These are phyloP conservation scores for Shargacucullia verbasci DNA, from an alignment of 2,888 invertebrate species.

Conservation along the genomic window DNA sequence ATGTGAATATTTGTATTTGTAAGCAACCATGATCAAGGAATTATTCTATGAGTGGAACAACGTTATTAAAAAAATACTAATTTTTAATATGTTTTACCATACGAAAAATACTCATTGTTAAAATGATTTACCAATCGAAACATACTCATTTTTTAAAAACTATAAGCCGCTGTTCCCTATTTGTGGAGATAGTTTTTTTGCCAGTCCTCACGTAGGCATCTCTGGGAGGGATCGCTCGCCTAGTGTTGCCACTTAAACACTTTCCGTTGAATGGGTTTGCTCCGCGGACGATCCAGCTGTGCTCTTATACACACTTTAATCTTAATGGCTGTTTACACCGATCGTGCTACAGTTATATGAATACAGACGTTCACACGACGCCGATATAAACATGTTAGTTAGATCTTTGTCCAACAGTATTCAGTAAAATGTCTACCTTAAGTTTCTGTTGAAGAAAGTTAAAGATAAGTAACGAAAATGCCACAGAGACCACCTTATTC, in stretches of 20 bases:
- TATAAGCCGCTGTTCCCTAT: background rate
- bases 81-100: no score
- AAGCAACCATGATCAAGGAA: no score
- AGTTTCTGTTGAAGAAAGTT: conserved; percentile 5
- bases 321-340: conserved; percentile 59
- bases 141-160: no score
- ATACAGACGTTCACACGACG: conserved; percentile 28
- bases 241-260: conserved; percentile 68
- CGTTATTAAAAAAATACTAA: no score
- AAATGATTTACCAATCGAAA: no score
- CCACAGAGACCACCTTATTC: no score
- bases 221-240: conserved; percentile 32
- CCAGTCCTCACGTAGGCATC: conserved; percentile 13
- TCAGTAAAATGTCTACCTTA: conserved; percentile 7
- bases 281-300: conserved; percentile 63
- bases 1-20: no score
- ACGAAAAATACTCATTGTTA: no score
- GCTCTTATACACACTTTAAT: conserved; percentile 64
- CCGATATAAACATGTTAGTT: background rate
- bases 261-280: conserved; percentile 64
- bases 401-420: background rate
- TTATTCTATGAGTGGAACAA: no score
- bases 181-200: conserved; percentile 20
- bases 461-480: background rate
- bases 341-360: conserved; percentile 37